Evolutionary conservation across 2,888 invertebrate genomes (phyloP).

Genomic region (Nemoura dubitans): DNA sequence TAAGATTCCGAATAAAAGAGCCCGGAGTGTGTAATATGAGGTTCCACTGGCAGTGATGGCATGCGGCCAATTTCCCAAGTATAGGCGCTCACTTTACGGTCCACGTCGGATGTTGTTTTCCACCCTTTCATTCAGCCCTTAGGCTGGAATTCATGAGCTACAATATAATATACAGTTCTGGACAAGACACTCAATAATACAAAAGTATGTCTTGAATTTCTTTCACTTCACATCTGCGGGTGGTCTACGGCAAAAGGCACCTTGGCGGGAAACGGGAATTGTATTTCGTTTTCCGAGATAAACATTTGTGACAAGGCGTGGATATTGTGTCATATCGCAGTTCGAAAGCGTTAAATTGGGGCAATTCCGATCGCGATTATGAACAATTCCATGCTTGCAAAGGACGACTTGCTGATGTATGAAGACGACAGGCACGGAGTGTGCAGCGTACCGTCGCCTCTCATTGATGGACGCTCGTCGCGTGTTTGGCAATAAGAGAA

Average conservation of each 20-base stretch:
- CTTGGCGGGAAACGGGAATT: background rate
- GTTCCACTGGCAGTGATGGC: conserved; percentile 37
- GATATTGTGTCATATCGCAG: background rate
- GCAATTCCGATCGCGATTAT: background rate
- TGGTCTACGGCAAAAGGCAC: background rate
- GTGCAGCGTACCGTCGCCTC: background rate
- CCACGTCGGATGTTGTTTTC: conserved; percentile 26
- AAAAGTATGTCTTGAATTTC: conserved; percentile 33
- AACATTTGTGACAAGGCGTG: background rate
- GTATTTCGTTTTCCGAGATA: background rate
- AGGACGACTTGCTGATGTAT: background rate
- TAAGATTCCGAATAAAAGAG: conserved; percentile 35
- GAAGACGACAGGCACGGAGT: background rate
- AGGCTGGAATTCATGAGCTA: conserved; percentile 5
- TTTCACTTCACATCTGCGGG: background rate
- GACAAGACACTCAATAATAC: conserved; percentile 36
- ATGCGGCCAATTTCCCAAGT: conserved; percentile 31
- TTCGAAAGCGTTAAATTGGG: background rate
- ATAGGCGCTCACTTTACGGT: conserved; percentile 18
- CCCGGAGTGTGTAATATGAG: conserved; percentile 34
- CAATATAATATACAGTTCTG: conserved; percentile 23
- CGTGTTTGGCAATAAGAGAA: background rate
- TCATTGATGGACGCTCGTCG: background rate
- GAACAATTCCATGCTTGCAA: background rate
- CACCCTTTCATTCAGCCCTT: background rate